Evolutionary conservation across 1,140 invertebrate species (phyloP).

Genomic region (Mya arenaria): DNA sequence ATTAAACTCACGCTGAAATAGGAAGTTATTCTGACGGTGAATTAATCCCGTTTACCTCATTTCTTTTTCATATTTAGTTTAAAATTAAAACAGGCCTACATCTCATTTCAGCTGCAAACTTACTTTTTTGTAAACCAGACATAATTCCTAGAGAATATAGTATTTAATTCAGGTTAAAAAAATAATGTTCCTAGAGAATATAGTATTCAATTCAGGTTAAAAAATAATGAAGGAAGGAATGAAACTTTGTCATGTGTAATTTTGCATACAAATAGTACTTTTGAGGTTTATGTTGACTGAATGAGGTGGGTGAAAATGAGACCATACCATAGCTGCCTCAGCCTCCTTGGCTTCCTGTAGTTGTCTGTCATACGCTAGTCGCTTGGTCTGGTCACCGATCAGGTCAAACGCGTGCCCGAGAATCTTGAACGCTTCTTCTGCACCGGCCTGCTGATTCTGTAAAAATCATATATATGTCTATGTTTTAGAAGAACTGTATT

Average conservation of each 20-base stretch:
- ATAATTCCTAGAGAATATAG: too few relatives aligned
- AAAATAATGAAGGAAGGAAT: not conserved
- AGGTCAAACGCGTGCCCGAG: constrained; percentile 96
- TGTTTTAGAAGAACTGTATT: too few relatives aligned
- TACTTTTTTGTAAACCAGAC: too few relatives aligned
- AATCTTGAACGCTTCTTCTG: constrained; percentile 98
- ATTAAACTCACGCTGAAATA: constrained; percentile 88
- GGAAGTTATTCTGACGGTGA: too few relatives aligned
- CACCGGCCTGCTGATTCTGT: constrained; percentile 93
- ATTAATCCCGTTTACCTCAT: too few relatives aligned
- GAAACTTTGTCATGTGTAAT: not conserved
- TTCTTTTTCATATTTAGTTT: too few relatives aligned
- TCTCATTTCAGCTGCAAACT: too few relatives aligned
- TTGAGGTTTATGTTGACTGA: not conserved
- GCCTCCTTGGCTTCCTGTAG: constrained; percentile 71
- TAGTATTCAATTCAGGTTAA: too few relatives aligned
- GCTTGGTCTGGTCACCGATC: constrained; percentile 88
- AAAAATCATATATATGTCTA: too few relatives aligned
- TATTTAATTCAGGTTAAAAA: too few relatives aligned
- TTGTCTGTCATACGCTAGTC: constrained; percentile 72
- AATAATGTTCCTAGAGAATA: too few relatives aligned
- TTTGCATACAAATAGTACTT: not conserved
- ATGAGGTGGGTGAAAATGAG: not conserved
- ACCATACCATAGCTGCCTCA: constrained; percentile 76
- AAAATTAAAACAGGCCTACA: too few relatives aligned